Percentiles rank a stretch among this genome's conserved stretches.
Evolutionary conservation across 2,888 invertebrate species (phyloP).

Genomic region (Eumacrocentrus americanus): DNA sequence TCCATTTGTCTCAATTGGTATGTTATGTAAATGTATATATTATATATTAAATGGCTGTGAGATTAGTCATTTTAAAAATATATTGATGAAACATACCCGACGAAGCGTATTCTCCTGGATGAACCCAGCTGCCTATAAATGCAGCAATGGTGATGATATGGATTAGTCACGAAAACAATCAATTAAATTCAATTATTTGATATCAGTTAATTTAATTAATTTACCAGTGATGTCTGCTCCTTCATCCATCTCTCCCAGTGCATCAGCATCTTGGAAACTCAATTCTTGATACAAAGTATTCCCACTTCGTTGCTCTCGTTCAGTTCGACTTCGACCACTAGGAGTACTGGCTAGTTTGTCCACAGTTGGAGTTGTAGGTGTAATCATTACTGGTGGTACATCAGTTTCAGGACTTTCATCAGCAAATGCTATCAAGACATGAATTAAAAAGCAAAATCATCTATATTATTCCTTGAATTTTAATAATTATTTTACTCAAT

Average conservation of each 20-base stretch:
- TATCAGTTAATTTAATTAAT: background rate
- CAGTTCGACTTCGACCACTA: constrained; percentile 70
- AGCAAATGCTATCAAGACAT: constrained; percentile 28
- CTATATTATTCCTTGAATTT: background rate
- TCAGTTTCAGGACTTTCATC: constrained; percentile 60
- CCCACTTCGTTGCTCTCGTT: constrained; percentile 85
- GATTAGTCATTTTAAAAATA: constrained; percentile 41
- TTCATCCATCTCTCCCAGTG: constrained; percentile 84
- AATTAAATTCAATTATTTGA: background rate
- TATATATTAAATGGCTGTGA: background rate
- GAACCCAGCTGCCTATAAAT: constrained; percentile 89
- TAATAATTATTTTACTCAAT: background rate
- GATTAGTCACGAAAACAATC: constrained; percentile 9
- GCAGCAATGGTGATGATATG: constrained; percentile 12
- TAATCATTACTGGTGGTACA: constrained; percentile 49
- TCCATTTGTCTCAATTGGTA: background rate
- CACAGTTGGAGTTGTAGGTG: constrained; percentile 57
- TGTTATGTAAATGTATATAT: constrained; percentile 10
- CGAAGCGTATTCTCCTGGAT: constrained; percentile 98
- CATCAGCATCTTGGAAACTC: constrained; percentile 87
- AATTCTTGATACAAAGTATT: constrained; percentile 93
- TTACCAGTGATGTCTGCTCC: constrained; percentile 93
- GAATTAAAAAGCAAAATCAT: constrained; percentile 9
- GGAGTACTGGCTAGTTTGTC: constrained; percentile 61
- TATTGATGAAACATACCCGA: constrained; percentile 77